phyloP scores from a whole-genome alignment of 2,888 invertebrate species.

The Drosophila koepferae region DNA sequence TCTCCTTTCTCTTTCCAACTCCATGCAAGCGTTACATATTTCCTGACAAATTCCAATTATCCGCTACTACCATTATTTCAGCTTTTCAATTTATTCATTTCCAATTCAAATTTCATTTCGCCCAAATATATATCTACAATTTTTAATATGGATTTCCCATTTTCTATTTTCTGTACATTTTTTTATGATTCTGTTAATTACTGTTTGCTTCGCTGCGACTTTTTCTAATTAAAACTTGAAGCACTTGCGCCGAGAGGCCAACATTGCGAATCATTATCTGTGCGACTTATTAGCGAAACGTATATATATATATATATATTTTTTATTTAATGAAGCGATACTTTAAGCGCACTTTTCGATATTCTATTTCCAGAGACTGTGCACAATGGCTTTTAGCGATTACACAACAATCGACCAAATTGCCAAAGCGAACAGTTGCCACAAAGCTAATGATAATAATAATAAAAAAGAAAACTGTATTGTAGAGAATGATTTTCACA shows the following conservation, averaged over 20 bases:
- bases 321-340: constrained; percentile 34
- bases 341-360: constrained; percentile 18
- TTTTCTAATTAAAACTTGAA: constrained; percentile 64
- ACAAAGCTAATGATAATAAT: neutral
- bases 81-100: neutral
- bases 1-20: neutral
- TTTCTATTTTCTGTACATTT: neutral
- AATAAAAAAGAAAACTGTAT: neutral
- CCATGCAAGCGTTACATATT: neutral
- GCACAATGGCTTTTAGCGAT: constrained; percentile 5
- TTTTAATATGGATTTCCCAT: constrained; percentile 5
- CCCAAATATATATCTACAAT: constrained; percentile 6
- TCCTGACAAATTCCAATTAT: neutral
- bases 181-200: constrained; percentile 40
- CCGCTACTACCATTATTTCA: too few species aligned
- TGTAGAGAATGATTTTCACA: constrained; percentile 2
- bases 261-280: constrained; percentile 22
- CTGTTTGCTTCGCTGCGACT: constrained; percentile 37
- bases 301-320: neutral
- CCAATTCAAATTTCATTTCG: constrained; percentile 20
- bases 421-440: neutral
- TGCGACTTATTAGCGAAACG: constrained; percentile 28
- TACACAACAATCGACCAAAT: constrained; percentile 7
- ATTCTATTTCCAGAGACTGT: neutral
- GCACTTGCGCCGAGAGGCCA: constrained; percentile 22